phyloP scores from a whole-genome alignment of 2,888 invertebrate genomes.

The Watsonalla cultraria region DNA sequence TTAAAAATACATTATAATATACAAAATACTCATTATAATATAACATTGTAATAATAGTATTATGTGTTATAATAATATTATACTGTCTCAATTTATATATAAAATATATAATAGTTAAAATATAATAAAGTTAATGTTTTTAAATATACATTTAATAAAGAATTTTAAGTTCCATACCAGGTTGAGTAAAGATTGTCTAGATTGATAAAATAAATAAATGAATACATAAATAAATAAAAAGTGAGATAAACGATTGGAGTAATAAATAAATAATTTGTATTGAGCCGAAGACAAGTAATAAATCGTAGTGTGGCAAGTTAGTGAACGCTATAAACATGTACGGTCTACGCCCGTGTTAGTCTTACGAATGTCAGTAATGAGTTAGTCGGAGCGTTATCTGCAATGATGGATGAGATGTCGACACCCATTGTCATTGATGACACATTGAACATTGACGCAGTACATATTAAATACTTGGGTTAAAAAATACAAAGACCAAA shows the following conservation, averaged over 20 bases:
- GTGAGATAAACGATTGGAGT: neutral
- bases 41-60: too few species aligned
- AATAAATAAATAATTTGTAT: constrained; percentile 4
- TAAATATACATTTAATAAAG: too few species aligned
- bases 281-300: constrained; percentile 65
- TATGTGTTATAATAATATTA: too few species aligned
- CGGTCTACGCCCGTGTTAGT: constrained; percentile 67
- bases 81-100: too few species aligned
- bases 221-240: neutral
- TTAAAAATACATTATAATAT: too few species aligned
- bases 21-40: too few species aligned
- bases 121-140: too few species aligned
- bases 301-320: constrained; percentile 49
- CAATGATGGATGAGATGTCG: constrained; percentile 36
- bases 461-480: constrained; percentile 21
- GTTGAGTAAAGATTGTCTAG: too few species aligned
- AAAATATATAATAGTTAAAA: too few species aligned
- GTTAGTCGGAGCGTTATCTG: constrained; percentile 47
- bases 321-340: constrained; percentile 49
- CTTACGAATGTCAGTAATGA: constrained; percentile 40
- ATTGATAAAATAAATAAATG: too few species aligned
- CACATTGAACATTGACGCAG: constrained; percentile 53
- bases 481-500: too few species aligned
- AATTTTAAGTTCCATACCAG: too few species aligned
- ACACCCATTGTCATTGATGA: constrained; percentile 46